Evolutionary conservation across 1,140 invertebrate genomes (phyloP).

Genomic region (Papilio dardanus): DNA sequence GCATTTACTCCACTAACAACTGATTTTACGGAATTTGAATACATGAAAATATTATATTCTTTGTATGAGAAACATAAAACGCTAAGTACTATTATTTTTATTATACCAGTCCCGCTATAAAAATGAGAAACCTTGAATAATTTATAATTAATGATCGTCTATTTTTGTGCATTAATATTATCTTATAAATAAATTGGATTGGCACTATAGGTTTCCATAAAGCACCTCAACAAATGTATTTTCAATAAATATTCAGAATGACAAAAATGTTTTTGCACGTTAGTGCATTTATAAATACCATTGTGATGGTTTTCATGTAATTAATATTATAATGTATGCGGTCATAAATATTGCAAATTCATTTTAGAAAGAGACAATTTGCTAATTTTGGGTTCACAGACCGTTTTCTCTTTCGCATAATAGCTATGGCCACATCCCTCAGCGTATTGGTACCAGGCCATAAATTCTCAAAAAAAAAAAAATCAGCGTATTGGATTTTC

Average conservation of each 20-base stretch:
- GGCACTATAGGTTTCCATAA: slow-evolving; percentile 25
- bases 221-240: slow-evolving; percentile 3
- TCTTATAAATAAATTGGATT: slow-evolving; percentile 27
- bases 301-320: neutral
- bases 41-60: neutral
- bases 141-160: slow-evolving; percentile 23
- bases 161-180: slow-evolving; percentile 36
- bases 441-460: too few species aligned
- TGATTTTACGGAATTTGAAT: neutral
- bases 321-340: neutral
- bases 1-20: slow-evolving; percentile 29
- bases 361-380: neutral
- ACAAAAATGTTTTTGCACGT: neutral
- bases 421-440: neutral
- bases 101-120: slow-evolving; percentile 36
- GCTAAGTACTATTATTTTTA: neutral
- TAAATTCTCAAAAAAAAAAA: too few species aligned
- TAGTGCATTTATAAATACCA: neutral
- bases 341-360: neutral
- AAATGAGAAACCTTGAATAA: slow-evolving; percentile 22
- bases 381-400: neutral
- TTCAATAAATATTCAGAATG: neutral
- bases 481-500: too few species aligned
- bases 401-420: neutral
- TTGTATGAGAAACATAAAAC: slow-evolving; percentile 5